Evolutionary conservation across 2,888 invertebrate genomes (phyloP), one percentile per base, ranked within the genome.

Genomic region (Cantharis nigra): DNA sequence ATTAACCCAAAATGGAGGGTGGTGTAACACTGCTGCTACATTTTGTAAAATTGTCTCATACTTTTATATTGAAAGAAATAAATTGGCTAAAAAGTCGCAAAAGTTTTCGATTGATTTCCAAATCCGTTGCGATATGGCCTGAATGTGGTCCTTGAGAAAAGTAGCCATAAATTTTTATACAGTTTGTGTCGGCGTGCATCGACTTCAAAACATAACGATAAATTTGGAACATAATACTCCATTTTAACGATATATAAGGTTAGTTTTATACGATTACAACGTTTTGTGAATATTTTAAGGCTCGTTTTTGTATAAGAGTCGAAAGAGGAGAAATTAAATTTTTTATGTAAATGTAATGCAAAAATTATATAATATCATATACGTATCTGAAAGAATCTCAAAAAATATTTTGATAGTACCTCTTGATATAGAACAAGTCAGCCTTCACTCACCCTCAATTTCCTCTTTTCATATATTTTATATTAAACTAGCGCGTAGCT

Each of bases 131-230:
- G 76, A 78, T 74, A 82, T 81, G 81, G 76, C 75, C 63, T 76
- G 78, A 79, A 77, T 76, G 79, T 77, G 76, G 78, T 78, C 76
- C 72, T 76, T 81, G 72, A 78, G 79, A 83, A 80, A 80, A 81
- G 76, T 77, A 79, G 81, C 80, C 82, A 84, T 85, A 85, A 84
- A 85, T 85, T 85, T 84, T 84, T 85, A 84, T 83, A 82, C 83
- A 77, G 83, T 83, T 82, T 78, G 78, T 78, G 75, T 75, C 80
- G 83, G 81, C 84, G 83, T 84, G 82, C 79, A 80, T 80, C 76
- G 83, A 82, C 82, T 85, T 75, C 81, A 83, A 83, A 84, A 83
- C 82, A 82, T 81, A 79, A 77, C 81, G 76, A 83, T 83, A 83
- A 83, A 84, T 84, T 84, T 82, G 71, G 74, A 73, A 79, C 77